Evolutionary conservation across 1,140 invertebrate species (phyloP), one percentile per base, ranked within the genome.

Genomic region (Drosophila nikananu): DNA sequence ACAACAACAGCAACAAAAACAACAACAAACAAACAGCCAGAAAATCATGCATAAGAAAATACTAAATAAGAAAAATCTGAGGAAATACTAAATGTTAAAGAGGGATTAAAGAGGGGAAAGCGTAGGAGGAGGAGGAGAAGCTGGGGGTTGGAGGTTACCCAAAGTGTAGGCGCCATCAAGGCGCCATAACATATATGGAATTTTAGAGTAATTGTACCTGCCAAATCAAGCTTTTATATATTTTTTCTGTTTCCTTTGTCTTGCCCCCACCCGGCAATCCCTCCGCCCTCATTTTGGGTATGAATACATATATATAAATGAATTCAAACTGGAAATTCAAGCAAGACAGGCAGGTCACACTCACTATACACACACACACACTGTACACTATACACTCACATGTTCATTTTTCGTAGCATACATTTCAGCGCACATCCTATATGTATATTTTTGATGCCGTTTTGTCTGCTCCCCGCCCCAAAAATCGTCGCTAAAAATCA

Each of bases 201-300:
- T 73, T 61, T 74, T 74, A 73, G 59, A 37, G 71, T 74, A 74
- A 74, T 74, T 72, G 71, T 73, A 74, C 71, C 71, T 74, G 71
- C 57, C 71, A 74, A 74, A 70, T 70, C 66, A 68, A 23, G 42
- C 63, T 23, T 37, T 37, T 37, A 21, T 32, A 17, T 32, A 23
- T 19, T 13, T 15, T 17, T 6, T 37, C n/a, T 12, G 12, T 7
- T 39, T 25, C 6, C 3, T 32, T 62, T 48, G 13, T 41, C 23
- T n/a, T 23, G 41, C 13, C 15, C 25, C 25, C 10, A 44, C 42
- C 32, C 13, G 41, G 10, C 41, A 35, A 15, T 15, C 27, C 27
- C 27, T 32, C 19, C 39, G 27, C 30, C 23, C 49, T 30, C 49
- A 27, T 52, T n/a, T 39, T 23, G 42, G 39, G 30, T 21, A 35